Evolutionary conservation across 1,140 invertebrate species (phyloP).

Genomic region (Vanessa atalanta): DNA sequence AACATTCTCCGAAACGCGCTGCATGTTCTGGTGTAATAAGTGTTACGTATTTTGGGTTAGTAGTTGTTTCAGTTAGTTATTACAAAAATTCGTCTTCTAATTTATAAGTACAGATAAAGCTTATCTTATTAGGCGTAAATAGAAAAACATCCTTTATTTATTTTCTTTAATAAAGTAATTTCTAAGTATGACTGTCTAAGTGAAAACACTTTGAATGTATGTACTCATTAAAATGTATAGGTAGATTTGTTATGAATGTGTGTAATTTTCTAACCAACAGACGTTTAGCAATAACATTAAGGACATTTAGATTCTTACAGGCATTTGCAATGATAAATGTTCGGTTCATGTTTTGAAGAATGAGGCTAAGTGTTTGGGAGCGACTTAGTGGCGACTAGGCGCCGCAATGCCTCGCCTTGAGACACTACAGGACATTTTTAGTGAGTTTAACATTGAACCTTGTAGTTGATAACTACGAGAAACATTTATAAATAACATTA

Average conservation of each 20-base stretch:
- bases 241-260: neutral
- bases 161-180: too few species aligned
- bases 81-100: too few species aligned
- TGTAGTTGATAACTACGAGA: neutral
- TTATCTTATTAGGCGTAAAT: too few species aligned
- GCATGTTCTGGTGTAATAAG: too few species aligned
- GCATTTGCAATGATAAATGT: slow-evolving; percentile 33
- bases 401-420: slow-evolving; percentile 23
- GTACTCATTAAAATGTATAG: too few species aligned
- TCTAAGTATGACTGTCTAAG: too few species aligned
- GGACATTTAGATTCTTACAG: slow-evolving; percentile 16
- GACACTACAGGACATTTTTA: slow-evolving; percentile 21
- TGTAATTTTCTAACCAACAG: neutral
- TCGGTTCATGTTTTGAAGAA: slow-evolving; percentile 26
- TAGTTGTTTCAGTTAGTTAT: too few species aligned
- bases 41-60: too few species aligned
- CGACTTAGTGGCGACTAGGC: slow-evolving; percentile 34
- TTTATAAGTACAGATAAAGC: too few species aligned
- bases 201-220: too few species aligned
- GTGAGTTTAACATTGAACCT: neutral
- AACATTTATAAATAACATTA: neutral
- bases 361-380: slow-evolving; percentile 32
- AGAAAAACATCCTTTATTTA: too few species aligned
- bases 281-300: neutral
- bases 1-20: too few species aligned